These are phyloP conservation scores for Eriocheir sinensis DNA, from an alignment of 1,140 invertebrate species.

Conservation along the genomic window DNA sequence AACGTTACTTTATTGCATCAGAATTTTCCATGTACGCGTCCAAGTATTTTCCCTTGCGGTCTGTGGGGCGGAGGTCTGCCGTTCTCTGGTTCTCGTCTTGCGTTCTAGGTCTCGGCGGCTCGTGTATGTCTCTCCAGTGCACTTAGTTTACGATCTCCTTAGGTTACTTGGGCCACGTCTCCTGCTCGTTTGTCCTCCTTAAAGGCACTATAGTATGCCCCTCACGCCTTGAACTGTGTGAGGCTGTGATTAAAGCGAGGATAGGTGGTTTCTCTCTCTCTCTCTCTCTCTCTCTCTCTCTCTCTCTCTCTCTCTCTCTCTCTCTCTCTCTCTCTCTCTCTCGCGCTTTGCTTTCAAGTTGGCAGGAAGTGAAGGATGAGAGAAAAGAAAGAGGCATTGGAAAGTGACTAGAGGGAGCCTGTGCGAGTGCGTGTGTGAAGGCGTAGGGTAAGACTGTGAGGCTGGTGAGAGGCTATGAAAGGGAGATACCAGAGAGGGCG, in stretches of 20 bases:
- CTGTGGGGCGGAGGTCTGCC: not conserved
- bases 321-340: too few species aligned
- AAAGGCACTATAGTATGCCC: not conserved
- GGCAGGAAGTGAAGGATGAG: not conserved
- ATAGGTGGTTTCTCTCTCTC: too few species aligned
- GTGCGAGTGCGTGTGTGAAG: too few species aligned
- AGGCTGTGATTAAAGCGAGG: not conserved
- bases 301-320: too few species aligned
- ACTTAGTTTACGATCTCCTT: slow-evolving; percentile 13
- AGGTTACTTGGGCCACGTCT: not conserved
- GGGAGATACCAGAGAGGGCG: too few species aligned
- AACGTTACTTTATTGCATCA: not conserved
- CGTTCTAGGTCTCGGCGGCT: not conserved
- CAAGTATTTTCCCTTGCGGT: not conserved
- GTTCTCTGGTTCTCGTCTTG: not conserved
- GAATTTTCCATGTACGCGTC: not conserved
- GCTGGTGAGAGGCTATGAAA: too few species aligned
- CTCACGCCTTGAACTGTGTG: not conserved
- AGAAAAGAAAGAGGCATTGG: too few species aligned
- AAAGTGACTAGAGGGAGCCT: too few species aligned
- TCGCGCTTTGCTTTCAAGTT: too few species aligned
- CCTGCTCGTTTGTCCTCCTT: not conserved
- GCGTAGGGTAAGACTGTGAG: too few species aligned
- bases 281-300: too few species aligned
- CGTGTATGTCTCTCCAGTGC: not conserved